Evolutionary conservation across 2,113 vertebrate genomes (phyloP).

Genomic region (Eurypyga helias): DNA sequence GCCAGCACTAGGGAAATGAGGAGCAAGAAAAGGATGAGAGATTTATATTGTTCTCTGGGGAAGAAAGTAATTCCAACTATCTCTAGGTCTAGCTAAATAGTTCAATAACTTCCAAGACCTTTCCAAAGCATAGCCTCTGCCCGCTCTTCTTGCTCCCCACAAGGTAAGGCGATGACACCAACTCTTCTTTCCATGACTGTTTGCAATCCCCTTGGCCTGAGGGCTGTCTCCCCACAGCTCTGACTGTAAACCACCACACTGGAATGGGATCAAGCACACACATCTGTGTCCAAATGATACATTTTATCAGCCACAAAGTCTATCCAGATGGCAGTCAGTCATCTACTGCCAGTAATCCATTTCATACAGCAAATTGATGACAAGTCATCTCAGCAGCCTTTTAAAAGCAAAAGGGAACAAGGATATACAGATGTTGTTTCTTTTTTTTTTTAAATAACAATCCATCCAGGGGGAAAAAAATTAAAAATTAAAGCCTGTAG

Average conservation of each 20-base stretch:
- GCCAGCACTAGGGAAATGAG: accelerated
- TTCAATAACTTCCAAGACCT: neutral
- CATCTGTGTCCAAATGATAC: neutral
- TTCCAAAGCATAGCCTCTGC: neutral
- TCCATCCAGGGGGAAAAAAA: neutral
- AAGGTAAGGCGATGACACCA: neutral
- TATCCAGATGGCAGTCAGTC: constrained; percentile 27
- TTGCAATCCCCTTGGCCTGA: neutral
- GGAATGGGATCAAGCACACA: neutral
- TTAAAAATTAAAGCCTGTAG: neutral
- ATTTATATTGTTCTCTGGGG: neutral
- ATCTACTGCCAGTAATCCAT: neutral
- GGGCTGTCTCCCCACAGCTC: neutral
- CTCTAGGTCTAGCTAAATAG: neutral
- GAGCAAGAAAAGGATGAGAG: neutral
- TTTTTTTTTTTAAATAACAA: neutral
- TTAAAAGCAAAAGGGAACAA: neutral
- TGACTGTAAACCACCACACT: neutral
- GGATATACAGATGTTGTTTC: neutral
- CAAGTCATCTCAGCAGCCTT: neutral
- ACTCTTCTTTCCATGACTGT: neutral
- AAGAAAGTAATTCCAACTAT: neutral
- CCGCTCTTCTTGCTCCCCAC: accelerated
- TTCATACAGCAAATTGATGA: neutral
- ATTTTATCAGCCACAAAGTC: neutral